Evolutionary conservation across 2,888 invertebrate genomes (phyloP).

Genomic region (Andrena minutula): DNA sequence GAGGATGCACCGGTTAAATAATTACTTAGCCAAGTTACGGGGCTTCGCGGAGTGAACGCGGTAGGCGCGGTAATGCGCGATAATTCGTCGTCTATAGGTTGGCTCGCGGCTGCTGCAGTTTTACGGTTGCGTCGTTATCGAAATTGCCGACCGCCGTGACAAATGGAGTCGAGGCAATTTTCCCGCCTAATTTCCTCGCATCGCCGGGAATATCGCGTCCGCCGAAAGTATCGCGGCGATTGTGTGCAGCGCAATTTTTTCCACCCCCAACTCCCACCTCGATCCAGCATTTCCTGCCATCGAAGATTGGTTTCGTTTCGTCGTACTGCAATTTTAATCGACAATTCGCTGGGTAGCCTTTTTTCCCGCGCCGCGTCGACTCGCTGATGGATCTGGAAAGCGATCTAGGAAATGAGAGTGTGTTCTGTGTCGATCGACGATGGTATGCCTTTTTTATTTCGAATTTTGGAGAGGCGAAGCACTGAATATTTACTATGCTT

Average conservation of each 20-base stretch:
- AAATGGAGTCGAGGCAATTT: slow-evolving; percentile 44
- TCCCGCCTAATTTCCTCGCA: slow-evolving; percentile 32
- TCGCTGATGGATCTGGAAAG: slow-evolving; percentile 21
- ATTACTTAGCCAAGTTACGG: slow-evolving; percentile 58
- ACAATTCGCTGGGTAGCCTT: slow-evolving; percentile 2
- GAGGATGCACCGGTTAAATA: slow-evolving; percentile 60
- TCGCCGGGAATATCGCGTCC: slow-evolving; percentile 14
- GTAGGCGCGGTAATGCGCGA: slow-evolving; percentile 35
- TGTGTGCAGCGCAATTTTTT: slow-evolving; percentile 18
- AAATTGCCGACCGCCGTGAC: slow-evolving; percentile 47
- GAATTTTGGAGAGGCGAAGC: neutral
- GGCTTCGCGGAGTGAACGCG: slow-evolving; percentile 21
- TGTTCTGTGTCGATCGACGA: slow-evolving; percentile 18
- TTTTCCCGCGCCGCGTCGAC: neutral
- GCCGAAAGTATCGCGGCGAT: slow-evolving; percentile 9
- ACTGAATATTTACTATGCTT: neutral
- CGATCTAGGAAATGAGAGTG: slow-evolving; percentile 37
- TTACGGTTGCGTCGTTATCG: slow-evolving; percentile 54
- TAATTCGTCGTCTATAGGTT: slow-evolving; percentile 50
- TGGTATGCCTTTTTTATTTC: slow-evolving; percentile 5
- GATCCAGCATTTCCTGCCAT: slow-evolving; percentile 24
- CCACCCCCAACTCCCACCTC: neutral
- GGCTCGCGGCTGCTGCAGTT: slow-evolving; percentile 33
- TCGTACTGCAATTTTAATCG: slow-evolving; percentile 26
- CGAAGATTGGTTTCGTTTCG: slow-evolving; percentile 31